A percentile compares a stretch with the other conserved stretches of the same genome.
phyloP scores from a whole-genome alignment of 2,888 invertebrate genomes.

The Limnephilus lunatus region DNA sequence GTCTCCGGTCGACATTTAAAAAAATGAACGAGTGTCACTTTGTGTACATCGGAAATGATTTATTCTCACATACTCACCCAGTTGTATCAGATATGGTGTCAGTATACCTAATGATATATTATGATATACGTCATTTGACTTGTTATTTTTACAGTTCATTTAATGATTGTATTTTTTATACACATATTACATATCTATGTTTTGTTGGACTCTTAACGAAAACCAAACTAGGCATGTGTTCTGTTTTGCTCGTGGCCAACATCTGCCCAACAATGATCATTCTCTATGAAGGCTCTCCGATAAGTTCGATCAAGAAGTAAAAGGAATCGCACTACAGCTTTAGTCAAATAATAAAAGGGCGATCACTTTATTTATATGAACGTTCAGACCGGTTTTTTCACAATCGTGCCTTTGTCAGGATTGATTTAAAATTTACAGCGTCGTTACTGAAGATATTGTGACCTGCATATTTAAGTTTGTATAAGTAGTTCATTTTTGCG shows the following conservation, averaged over 20 bases:
- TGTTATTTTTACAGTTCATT: no score
- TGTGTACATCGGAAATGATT: not conserved
- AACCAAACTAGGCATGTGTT: no score
- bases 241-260: not conserved
- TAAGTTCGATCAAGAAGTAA: not conserved
- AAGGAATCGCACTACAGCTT: not conserved
- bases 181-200: no score
- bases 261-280: not conserved
- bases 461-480: no score
- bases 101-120: not conserved
- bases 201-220: no score
- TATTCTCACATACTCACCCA: not conserved
- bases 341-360: not conserved
- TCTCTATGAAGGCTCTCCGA: not conserved
- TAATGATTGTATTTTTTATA: no score
- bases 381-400: not conserved
- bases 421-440: no score
- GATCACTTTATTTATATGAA: not conserved
- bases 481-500: no score
- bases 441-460: no score
- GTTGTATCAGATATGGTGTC: no score
- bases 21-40: not conserved
- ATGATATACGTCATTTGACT: not conserved
- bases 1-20: not conserved
- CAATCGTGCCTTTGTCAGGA: no score